Conservation (phyloP, 1,140 invertebrate species). For the Danaus plexippus region DNA sequence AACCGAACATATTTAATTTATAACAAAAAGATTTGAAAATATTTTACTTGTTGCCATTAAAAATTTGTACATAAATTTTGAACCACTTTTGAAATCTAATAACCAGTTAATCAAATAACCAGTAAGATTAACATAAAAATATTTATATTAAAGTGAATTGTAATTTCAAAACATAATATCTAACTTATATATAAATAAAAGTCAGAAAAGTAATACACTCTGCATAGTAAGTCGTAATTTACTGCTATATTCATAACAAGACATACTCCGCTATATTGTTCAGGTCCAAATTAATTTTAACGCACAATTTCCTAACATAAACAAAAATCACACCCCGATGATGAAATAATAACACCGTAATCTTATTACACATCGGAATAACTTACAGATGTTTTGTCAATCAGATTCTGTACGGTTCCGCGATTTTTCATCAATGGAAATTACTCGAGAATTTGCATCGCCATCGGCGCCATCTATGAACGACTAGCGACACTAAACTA, state of each 20-base stretch:
- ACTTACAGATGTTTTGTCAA: conserved; percentile 66
- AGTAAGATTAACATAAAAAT: no score
- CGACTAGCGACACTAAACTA: conserved; percentile 37
- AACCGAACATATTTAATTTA: no score
- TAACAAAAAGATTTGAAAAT: no score
- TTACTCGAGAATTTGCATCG: conserved; percentile 65
- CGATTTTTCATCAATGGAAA: conserved; percentile 65
- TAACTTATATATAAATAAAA: no score
- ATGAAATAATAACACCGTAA: conserved; percentile 66
- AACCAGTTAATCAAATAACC: no score
- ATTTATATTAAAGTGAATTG: no score
- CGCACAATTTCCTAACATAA: conserved; percentile 26
- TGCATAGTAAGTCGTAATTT: no score
- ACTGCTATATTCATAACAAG: neutral
- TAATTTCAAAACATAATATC: no score
- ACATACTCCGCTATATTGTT: neutral
- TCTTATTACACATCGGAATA: conserved; percentile 65
- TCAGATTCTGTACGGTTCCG: conserved; percentile 49
- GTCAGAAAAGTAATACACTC: no score
- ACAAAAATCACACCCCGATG: conserved; percentile 36
- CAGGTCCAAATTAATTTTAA: conserved; percentile 27
- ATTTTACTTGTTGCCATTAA: no score
- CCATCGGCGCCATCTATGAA: conserved; percentile 60
- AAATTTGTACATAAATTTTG: no score
- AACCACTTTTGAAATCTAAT: no score